Evolutionary conservation across 2,888 invertebrate genomes (phyloP).

Genomic region (Ecdyonurus torrentis): DNA sequence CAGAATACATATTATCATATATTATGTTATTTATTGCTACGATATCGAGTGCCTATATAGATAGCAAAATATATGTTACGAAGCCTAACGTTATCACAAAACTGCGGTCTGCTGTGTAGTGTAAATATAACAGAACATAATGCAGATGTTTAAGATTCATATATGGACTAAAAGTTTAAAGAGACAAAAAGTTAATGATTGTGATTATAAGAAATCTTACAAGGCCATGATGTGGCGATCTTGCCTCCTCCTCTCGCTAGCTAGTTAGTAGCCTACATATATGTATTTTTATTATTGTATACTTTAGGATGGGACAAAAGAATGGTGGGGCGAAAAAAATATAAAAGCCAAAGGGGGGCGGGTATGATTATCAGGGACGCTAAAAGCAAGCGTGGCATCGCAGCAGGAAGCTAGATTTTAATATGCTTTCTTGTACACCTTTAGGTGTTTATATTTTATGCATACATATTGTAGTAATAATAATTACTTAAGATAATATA

Average conservation of each 20-base stretch:
- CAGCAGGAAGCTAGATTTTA: neutral
- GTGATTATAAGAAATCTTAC: neutral
- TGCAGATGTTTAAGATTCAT: too few species aligned
- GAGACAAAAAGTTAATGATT: too few species aligned
- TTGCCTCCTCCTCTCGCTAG: neutral
- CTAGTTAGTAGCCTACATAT: too few species aligned
- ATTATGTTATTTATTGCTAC: too few species aligned
- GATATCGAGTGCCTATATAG: too few species aligned
- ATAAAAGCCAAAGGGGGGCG: neutral
- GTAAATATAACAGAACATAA: too few species aligned
- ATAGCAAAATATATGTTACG: too few species aligned
- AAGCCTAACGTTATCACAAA: too few species aligned
- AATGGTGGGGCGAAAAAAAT: neutral
- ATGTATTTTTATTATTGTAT: too few species aligned
- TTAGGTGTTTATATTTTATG: neutral
- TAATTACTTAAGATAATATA: neutral
- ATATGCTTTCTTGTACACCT: neutral
- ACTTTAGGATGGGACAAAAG: neutral
- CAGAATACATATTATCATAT: too few species aligned
- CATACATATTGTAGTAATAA: neutral
- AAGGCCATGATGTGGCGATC: neutral
- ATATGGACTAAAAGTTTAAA: too few species aligned
- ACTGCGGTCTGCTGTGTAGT: too few species aligned
- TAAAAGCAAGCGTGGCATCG: neutral
- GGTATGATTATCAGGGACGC: neutral